Evolutionary conservation across 2,888 invertebrate genomes (phyloP).

Genomic region (Syritta pipiens): DNA sequence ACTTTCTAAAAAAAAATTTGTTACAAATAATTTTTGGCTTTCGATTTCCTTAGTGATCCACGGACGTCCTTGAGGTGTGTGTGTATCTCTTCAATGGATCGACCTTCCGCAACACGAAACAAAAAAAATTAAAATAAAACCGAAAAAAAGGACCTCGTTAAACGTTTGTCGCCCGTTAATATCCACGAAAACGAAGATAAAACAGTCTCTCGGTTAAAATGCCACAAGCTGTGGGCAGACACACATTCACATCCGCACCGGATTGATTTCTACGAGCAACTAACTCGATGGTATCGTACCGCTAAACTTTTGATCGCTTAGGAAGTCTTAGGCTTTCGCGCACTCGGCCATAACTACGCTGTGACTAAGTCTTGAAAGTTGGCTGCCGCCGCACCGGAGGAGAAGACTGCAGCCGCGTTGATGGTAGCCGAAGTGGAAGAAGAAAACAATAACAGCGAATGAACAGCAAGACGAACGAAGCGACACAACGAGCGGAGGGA

Average conservation of each 20-base stretch:
- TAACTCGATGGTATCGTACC: constrained; percentile 68
- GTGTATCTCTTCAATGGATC: background rate
- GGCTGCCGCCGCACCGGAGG: constrained; percentile 6
- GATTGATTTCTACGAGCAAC: constrained; percentile 69
- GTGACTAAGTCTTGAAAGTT: constrained; percentile 69
- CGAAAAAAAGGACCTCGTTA: constrained; percentile 19
- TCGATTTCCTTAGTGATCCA: constrained; percentile 36
- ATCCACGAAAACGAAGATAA: constrained; percentile 38
- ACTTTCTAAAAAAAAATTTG: constrained; percentile 51
- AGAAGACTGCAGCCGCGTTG: constrained; percentile 6
- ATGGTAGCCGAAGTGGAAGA: background rate
- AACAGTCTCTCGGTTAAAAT: constrained; percentile 19
- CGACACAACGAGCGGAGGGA: constrained; percentile 41
- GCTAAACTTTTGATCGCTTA: constrained; percentile 68
- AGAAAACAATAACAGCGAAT: constrained; percentile 55
- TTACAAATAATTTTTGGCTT: constrained; percentile 41
- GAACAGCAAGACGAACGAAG: constrained; percentile 44
- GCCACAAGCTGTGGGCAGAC: constrained; percentile 43
- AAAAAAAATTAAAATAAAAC: no score
- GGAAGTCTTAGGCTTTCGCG: constrained; percentile 66
- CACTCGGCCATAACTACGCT: constrained; percentile 65
- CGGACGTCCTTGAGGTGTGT: constrained; percentile 31
- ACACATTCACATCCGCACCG: constrained; percentile 67
- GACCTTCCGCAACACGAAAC: no score
- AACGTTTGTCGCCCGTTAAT: no score